phyloP scores from a whole-genome alignment of 2,113 vertebrate species.

The Probosciger aterrimus region DNA sequence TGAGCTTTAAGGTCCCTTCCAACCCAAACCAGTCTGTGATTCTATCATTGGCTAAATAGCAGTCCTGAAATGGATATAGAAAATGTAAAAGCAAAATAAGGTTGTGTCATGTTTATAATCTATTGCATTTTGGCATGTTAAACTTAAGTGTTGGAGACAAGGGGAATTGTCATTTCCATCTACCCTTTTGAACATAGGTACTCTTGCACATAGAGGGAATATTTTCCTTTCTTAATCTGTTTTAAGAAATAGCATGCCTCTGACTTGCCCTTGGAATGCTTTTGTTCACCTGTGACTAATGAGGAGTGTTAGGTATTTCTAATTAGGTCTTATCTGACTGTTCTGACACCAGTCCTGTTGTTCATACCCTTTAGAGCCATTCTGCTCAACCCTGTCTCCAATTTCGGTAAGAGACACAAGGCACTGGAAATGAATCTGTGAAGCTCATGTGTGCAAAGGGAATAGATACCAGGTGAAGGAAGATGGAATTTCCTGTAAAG shows the following conservation, averaged over 20 bases:
- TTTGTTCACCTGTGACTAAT: background rate
- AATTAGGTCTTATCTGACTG: background rate
- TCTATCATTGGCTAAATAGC: background rate
- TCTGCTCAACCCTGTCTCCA: background rate
- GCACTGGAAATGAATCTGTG: background rate
- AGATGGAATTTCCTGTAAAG: background rate
- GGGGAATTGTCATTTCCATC: background rate
- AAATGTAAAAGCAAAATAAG: background rate
- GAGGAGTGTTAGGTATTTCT: background rate
- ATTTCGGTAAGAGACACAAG: background rate
- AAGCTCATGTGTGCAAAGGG: background rate
- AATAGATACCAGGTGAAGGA: fast-evolving
- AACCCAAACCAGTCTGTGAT: background rate
- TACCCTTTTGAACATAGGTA: background rate
- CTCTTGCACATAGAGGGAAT: background rate
- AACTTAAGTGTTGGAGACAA: background rate
- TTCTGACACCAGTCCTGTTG: background rate
- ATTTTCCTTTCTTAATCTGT: background rate
- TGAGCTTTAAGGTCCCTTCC: background rate
- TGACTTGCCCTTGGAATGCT: background rate
- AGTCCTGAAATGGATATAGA: background rate
- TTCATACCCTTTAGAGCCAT: background rate
- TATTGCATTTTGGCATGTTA: background rate
- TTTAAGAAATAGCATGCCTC: background rate
- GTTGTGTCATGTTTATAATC: background rate